Evolutionary conservation across 2,888 invertebrate species (phyloP), one percentile per base, ranked within the genome.

Genomic region (Cecidostiba fungosa): DNA sequence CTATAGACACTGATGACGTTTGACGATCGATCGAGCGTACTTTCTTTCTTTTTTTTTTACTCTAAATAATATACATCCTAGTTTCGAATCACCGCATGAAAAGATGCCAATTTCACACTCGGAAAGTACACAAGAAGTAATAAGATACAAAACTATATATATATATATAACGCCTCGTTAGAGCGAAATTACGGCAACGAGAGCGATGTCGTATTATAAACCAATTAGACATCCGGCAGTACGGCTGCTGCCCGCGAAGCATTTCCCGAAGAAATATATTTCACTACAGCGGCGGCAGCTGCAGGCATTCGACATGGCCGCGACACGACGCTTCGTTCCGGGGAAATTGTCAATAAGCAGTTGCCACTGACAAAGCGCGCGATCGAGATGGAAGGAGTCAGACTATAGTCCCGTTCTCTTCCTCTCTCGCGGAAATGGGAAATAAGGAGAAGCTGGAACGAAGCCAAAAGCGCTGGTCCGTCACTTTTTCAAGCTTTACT

Each of bases 371-470:
- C 79, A 86, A 79, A 83, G 82, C 82, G 81, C 69, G 69, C 66
- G 70, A 79, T 43, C 39, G 43, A 43, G 59, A 12, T n/a, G 23
- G 19, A 36, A 39, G 19, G 29, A 79, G 79, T n/a, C 19, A 32
- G 47, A 54, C 26, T 19, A 29, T n/a, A n/a, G n/a, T n/a, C n/a
- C n/a, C n/a, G n/a, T 59, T 26, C 39, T 16, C 54, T 3, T 23
- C 2, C 54, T 19, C 54, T 3, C 54, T 0, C 54, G 36, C 29
- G 83, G 32, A 77, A 84, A 79, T 47, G 82, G 77, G 72, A 70
- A 82, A 86, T 85, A 82, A 81, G 85, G 72, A 84, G 81, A 86
- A 86, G 77, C 74, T 88, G 88, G 88, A 85, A 54, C 66, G 29
- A 62, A 70, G 87, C 87, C 88, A 87, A 77, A 69, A 77, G 73